Base-by-base conservation (phyloP, 1,140 invertebrate species). In the Temnothorax curvispinosus region DNA sequence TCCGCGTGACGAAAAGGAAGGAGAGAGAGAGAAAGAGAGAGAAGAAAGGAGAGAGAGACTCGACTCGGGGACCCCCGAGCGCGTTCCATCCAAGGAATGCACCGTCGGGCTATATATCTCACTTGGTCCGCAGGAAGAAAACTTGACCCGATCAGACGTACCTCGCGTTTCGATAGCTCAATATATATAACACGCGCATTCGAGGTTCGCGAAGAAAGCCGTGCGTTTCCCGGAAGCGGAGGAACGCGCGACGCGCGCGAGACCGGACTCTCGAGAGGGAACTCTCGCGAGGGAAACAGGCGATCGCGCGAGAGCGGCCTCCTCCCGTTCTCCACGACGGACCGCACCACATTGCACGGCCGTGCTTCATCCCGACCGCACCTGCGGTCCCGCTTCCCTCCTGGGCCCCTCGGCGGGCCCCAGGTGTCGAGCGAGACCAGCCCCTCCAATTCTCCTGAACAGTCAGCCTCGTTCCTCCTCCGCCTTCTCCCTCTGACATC, bases 341-440 rank as follows among this genome's bases (percentile, higher is more conserved):
- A 92, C 85, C 86, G 86, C 60, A 88, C 81, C 76, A 67, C 85
- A 87, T 78, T 85, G 85, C 80, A 62, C 72, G 77, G 67, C 80
- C 76, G 80, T 82, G 84, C 44, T 87, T 81, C 72, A 77, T 84
- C 82, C 85, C 64, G 80, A 85, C 92, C 92, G 88, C 92, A 92
- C 92, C 92, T 92, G 91, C 86, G 62, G 60, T 89, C 89, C 89
- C 91, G 82, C 91, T 86, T 67, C 85, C 44, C 41, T 47, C 85
- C 82, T 87, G 41, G 80, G 80, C 38, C 67, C 80, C 80, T 50
- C 35, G 5, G 15, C 71, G 86, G 75, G 38, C 50, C 84, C 50
- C 64, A 65, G 84, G 67, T 77, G 35, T 35, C 38, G 62, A 72
- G 41, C 35, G 41, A 41, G 52, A 27, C 85, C 60, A 54, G 78